phyloP scores from a whole-genome alignment of 2,797 vertebrate genomes.

The Sphenodon punctatus region DNA sequence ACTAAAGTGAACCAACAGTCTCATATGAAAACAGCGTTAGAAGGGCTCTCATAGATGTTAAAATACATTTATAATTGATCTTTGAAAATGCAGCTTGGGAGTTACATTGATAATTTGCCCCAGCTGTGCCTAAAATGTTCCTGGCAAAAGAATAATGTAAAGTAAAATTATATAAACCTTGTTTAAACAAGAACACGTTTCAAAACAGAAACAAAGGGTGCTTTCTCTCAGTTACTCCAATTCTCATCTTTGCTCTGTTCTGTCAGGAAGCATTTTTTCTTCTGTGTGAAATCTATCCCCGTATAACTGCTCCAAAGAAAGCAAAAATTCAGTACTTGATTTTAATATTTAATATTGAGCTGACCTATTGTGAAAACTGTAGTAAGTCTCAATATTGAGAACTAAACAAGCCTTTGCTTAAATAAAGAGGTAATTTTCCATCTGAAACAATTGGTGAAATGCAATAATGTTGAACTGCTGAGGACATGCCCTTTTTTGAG shows the following conservation, averaged over 20 bases:
- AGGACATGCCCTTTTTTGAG: conserved; percentile 14
- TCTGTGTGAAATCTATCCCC: conserved; percentile 37
- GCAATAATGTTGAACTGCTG: conserved; percentile 16
- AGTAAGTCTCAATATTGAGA: conserved; percentile 16
- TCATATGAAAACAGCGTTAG: conserved; percentile 61
- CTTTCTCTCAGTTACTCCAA: conserved; percentile 9
- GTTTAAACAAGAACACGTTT: conserved; percentile 49
- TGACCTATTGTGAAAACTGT: conserved; percentile 4
- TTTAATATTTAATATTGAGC: conserved; percentile 14
- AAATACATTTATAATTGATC: conserved; percentile 48
- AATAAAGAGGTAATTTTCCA: conserved; percentile 1
- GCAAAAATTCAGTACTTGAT: conserved; percentile 43
- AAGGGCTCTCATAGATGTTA: conserved; percentile 47
- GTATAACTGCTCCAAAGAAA: conserved; percentile 40
- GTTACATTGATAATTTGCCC: conserved; percentile 74
- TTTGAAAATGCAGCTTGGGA: conserved; percentile 71
- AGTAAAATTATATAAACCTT: conserved; percentile 68
- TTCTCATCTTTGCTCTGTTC: conserved; percentile 26
- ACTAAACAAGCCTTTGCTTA: conserved; percentile 12
- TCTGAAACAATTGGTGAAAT: conserved; percentile 29
- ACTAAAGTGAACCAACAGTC: conserved; percentile 60
- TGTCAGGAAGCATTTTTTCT: conserved; percentile 17
- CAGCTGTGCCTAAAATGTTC: conserved; percentile 84
- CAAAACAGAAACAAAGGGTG: conserved; percentile 34
- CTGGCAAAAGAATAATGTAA: conserved; percentile 79